Conservation (phyloP, 2,888 invertebrate species). For the Stratiomys singularior region DNA sequence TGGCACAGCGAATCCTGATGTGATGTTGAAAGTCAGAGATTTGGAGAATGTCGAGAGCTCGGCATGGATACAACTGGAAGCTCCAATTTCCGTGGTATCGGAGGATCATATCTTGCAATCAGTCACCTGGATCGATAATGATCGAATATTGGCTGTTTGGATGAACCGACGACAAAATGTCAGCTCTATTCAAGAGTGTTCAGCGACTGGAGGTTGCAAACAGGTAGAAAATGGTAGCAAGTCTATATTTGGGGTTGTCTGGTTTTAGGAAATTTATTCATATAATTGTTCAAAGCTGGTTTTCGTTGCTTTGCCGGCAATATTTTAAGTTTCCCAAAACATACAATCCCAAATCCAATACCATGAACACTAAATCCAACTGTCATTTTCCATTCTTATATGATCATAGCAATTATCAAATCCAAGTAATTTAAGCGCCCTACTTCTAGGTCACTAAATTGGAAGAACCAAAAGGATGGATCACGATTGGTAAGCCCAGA, state of each 20-base stretch:
- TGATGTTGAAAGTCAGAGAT: constrained; percentile 74
- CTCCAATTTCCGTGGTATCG: constrained; percentile 69
- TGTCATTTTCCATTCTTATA: no score
- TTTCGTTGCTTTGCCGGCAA: no score
- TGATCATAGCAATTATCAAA: no score
- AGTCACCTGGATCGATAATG: constrained; percentile 79
- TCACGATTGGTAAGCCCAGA: constrained; percentile 70
- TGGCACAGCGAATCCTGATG: constrained; percentile 79
- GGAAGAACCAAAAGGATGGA: constrained; percentile 77
- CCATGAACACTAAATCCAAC: no score
- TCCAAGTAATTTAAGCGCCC: no score
- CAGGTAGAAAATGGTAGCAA: constrained; percentile 53
- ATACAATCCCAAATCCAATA: no score
- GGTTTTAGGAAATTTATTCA: no score
- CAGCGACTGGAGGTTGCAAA: constrained; percentile 55
- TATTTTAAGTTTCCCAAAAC: no score
- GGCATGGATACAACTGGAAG: constrained; percentile 63
- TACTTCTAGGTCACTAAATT: constrained; percentile 66
- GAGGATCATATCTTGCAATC: constrained; percentile 74
- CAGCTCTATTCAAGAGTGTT: constrained; percentile 58
- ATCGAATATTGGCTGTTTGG: constrained; percentile 79
- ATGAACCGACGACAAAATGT: constrained; percentile 86
- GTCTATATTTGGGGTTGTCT: no score
- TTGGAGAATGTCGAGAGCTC: constrained; percentile 60
- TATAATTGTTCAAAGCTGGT: no score